These are phyloP conservation scores for Willowsia nigromaculata DNA, from an alignment of 2,888 invertebrate species.

Conservation along the genomic window DNA sequence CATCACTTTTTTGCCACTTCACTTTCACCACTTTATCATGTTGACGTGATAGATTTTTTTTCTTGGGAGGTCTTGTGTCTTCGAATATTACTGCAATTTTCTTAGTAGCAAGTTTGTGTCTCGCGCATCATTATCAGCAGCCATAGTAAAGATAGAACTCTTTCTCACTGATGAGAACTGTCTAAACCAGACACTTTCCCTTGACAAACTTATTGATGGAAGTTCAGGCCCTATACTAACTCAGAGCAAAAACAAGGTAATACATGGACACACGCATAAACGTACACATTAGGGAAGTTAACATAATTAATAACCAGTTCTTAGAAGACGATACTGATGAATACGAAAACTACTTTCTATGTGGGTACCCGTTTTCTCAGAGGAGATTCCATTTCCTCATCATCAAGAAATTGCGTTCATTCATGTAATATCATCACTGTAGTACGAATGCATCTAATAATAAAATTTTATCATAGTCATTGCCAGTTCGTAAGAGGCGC, in stretches of 20 bases:
- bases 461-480: conserved; percentile 4
- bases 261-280: neutral
- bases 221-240: neutral
- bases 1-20: neutral
- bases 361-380: neutral
- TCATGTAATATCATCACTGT: neutral
- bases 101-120: neutral
- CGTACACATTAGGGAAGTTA: neutral
- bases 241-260: no score
- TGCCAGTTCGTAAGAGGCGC: neutral
- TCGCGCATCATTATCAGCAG: neutral
- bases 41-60: neutral
- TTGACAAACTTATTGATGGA: neutral
- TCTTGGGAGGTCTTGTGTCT: neutral
- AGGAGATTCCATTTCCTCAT: neutral
- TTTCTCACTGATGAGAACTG: neutral
- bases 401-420: neutral
- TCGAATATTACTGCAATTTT: neutral
- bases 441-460: neutral
- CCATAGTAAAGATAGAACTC: neutral
- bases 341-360: neutral
- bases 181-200: conserved; percentile 5
- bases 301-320: conserved; percentile 16
- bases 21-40: neutral
- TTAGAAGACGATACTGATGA: conserved; percentile 14